Evolutionary conservation across 1,140 invertebrate genomes (phyloP).

Genomic region (Drosophila neocordata): DNA sequence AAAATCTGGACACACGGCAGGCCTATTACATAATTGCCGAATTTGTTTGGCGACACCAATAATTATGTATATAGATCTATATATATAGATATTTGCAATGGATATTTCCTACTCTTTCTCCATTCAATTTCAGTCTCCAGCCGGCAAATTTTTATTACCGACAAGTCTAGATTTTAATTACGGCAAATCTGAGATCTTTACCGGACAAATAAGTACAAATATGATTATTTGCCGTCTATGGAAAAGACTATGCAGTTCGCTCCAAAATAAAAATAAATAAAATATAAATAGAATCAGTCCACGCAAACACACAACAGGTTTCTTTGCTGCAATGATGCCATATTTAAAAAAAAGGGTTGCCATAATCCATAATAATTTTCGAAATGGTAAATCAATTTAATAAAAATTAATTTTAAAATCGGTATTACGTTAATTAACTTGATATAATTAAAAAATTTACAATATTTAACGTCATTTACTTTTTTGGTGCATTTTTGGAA

Average conservation of each 20-base stretch:
- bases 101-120: background rate
- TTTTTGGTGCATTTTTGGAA: no score
- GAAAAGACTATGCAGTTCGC: slow-evolving; percentile 52
- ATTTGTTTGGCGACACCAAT: slow-evolving; percentile 38
- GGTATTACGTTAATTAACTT: no score
- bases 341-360: background rate
- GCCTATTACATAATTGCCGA: slow-evolving; percentile 66
- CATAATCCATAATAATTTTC: no score
- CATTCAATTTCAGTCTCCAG: slow-evolving; percentile 7
- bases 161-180: background rate
- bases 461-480: no score
- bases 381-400: no score
- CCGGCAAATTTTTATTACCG: slow-evolving; percentile 6
- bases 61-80: slow-evolving; percentile 23
- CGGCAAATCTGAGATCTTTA: background rate
- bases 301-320: slow-evolving; percentile 61
- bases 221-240: slow-evolving; percentile 29
- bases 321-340: slow-evolving; percentile 14
- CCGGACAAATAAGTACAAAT: background rate
- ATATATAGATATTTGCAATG: slow-evolving; percentile 7
- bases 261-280: slow-evolving; percentile 70
- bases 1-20: slow-evolving; percentile 29
- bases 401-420: no score
- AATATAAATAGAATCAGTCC: slow-evolving; percentile 70
- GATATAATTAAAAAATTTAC: no score